A percentile compares a stretch with the other conserved stretches of the same genome.
Conservation (phyloP, 2,797 vertebrate genomes). For the Cryptoprocta ferox region DNA sequence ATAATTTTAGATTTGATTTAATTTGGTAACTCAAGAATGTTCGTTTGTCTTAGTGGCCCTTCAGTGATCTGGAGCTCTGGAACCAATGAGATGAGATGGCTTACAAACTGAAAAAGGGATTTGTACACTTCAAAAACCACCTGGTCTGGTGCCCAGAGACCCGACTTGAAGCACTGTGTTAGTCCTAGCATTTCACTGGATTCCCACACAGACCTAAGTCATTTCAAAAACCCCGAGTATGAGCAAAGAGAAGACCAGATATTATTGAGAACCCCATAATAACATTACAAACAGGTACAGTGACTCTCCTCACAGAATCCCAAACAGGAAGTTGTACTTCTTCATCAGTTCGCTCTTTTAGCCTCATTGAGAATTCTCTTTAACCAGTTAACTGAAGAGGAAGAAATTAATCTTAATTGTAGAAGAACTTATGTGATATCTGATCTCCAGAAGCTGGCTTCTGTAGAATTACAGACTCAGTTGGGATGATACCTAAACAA, state of each 20-base stretch:
- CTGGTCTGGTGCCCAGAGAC: not conserved
- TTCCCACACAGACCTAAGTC: not conserved
- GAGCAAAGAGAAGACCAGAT: not conserved
- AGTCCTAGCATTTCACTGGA: not conserved
- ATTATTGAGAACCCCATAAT: not conserved
- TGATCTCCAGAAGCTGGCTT: not conserved
- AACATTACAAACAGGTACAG: not conserved
- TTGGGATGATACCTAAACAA: not conserved
- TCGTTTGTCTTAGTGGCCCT: not conserved
- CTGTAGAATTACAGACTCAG: not conserved
- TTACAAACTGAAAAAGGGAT: not conserved
- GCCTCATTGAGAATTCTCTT: not conserved
- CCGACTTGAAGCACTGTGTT: not conserved
- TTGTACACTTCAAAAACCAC: not conserved
- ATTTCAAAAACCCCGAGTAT: constrained; percentile 17
- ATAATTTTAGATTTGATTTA: not conserved
- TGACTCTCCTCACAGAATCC: not conserved
- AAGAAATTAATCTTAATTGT: not conserved
- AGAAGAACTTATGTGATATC: not conserved
- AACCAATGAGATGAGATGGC: not conserved
- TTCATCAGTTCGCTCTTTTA: not conserved
- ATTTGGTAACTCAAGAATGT: not conserved
- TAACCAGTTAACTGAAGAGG: not conserved
- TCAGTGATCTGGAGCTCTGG: not conserved
- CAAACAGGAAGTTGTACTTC: not conserved